phyloP scores from a whole-genome alignment of 1,140 invertebrate species.

The Dermatophagoides farinae region DNA sequence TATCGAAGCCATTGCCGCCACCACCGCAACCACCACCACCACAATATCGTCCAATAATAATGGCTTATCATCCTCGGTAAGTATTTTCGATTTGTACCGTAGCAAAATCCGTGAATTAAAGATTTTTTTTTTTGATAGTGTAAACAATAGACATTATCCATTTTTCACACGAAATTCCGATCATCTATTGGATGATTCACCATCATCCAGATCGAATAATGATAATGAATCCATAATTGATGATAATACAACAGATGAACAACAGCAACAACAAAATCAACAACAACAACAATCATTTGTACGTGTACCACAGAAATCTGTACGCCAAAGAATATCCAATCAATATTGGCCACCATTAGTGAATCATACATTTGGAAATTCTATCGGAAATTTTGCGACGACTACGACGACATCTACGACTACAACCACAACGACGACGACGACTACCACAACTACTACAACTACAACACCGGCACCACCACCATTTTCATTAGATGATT shows the following conservation, averaged over 20 bases:
- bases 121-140: neutral
- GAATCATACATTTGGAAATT: neutral
- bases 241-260: too few species aligned
- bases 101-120: neutral
- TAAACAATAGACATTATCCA: neutral
- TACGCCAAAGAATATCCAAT: neutral
- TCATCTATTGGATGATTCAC: neutral
- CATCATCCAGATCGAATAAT: neutral
- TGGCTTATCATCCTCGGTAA: constrained; percentile 4
- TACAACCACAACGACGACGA: constrained; percentile 2
- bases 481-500: constrained; percentile 8
- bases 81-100: neutral
- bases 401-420: neutral
- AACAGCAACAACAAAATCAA: neutral
- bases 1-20: neutral
- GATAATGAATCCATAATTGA: too few species aligned
- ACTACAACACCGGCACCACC: constrained; percentile 3
- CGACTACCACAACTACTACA: constrained; percentile 14
- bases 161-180: constrained; percentile 1
- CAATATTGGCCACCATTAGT: neutral
- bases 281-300: neutral
- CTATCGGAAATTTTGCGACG: neutral
- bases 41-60: constrained; percentile 1
- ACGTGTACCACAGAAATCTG: neutral
- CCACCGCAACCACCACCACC: neutral